phyloP scores from a whole-genome alignment of 2,888 invertebrate species.

The Protodeltote pygarga region DNA sequence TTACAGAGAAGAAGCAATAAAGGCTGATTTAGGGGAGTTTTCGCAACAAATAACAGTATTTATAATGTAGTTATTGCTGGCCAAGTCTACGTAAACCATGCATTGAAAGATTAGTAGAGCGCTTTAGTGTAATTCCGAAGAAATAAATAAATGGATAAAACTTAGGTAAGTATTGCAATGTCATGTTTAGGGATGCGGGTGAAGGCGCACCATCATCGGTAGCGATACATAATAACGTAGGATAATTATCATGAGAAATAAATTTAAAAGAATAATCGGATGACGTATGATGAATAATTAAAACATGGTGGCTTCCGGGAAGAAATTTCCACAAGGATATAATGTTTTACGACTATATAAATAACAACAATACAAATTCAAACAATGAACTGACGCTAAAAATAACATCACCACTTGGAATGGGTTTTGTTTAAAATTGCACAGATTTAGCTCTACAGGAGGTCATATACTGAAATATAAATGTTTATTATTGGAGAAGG shows the following conservation, averaged over 20 bases:
- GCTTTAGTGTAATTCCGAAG: too few relatives aligned
- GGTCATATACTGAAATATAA: constrained; percentile 9
- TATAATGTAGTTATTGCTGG: too few relatives aligned
- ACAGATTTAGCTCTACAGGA: constrained; percentile 16
- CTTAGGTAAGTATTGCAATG: too few relatives aligned
- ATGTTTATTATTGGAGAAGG: constrained; percentile 20
- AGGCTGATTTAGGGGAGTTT: too few relatives aligned
- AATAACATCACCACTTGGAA: constrained; percentile 13
- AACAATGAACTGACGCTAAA: constrained; percentile 18
- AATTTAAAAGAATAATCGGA: constrained; percentile 5
- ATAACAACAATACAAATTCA: constrained; percentile 18
- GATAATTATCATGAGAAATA: background rate
- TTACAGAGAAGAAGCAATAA: too few relatives aligned
- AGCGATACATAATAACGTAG: background rate
- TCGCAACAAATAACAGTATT: too few relatives aligned
- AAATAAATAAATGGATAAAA: too few relatives aligned
- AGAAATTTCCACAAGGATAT: constrained; percentile 29
- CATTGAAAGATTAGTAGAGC: too few relatives aligned
- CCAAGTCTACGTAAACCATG: too few relatives aligned
- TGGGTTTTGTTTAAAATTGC: constrained; percentile 25
- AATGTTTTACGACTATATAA: constrained; percentile 11
- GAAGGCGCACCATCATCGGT: too few relatives aligned
- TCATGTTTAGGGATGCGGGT: too few relatives aligned
- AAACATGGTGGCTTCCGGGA: constrained; percentile 15
- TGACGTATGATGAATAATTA: constrained; percentile 1